A percentile compares a stretch with the other conserved stretches of the same genome.
Conservation (phyloP, 2,113 vertebrate species). For the Acanthochromis polyacanthus region DNA sequence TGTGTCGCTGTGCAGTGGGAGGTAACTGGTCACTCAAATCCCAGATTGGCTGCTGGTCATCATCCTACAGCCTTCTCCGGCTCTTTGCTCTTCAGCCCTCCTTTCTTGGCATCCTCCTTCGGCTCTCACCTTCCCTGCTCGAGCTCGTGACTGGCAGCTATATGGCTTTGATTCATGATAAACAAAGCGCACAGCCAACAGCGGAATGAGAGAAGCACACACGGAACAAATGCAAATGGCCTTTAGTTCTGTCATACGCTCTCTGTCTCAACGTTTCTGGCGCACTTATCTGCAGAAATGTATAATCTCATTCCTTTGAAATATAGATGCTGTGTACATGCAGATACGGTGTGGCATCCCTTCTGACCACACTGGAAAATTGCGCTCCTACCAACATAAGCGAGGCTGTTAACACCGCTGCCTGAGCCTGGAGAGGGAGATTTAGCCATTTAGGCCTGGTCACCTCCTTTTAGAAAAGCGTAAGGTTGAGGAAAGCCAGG, state of each 20-base stretch:
- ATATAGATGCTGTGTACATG: constrained; percentile 51
- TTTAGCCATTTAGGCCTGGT: constrained; percentile 55
- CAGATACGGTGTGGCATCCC: constrained; percentile 33
- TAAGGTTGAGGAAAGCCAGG: constrained; percentile 55
- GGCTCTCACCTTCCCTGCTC: constrained; percentile 24
- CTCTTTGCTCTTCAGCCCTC: constrained; percentile 33
- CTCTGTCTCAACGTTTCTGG: constrained; percentile 26
- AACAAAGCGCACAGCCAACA: constrained; percentile 55
- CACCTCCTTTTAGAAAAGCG: constrained; percentile 68
- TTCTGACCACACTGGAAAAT: constrained; percentile 43
- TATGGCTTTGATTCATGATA: constrained; percentile 57
- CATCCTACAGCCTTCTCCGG: constrained; percentile 34
- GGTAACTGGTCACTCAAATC: constrained; percentile 68
- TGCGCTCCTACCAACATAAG: constrained; percentile 34
- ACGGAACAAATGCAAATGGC: constrained; percentile 60
- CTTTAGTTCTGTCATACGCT: constrained; percentile 42
- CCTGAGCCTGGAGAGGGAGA: constrained; percentile 19
- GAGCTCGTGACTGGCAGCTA: constrained; percentile 42
- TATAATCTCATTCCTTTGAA: constrained; percentile 68
- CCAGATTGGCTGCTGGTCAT: constrained; percentile 66
- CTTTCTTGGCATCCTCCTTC: constrained; percentile 16
- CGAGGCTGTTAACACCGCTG: constrained; percentile 25
- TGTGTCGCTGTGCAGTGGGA: constrained; percentile 59
- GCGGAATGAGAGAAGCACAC: constrained; percentile 34
- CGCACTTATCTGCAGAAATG: constrained; percentile 48